Evolutionary conservation across 92 coral and sea anemone genomes (phyloP), one percentile per base, ranked within the genome.

Genomic region (Metridium senile): DNA sequence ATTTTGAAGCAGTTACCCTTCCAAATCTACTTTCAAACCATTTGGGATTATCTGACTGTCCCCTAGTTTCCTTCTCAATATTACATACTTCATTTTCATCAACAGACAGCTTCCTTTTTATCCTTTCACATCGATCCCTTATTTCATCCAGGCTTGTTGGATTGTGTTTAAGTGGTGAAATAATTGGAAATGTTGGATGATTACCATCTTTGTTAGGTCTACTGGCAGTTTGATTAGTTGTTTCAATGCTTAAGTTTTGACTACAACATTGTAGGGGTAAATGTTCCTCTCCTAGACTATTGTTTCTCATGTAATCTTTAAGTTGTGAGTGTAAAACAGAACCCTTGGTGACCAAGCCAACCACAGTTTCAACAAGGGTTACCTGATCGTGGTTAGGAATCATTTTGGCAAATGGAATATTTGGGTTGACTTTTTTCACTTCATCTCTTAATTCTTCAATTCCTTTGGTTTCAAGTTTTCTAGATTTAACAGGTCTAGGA

Each of bases 291-390:
- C 20, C 30, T 26, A 29, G 6, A 11, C 33, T 32, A 65, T 54
- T 54, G 23, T 54, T 54, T 10, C 23, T 54, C 3, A 29, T 86
- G 57, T 63, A 83, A 20, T 72, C 78, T 68, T 82, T 77, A 27
- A 86, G 87, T 51, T 86, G 91, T 70, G 82, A 39, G 54, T 87
- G 76, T 33, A 87, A 87, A 20, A 77, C 91, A 66, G 91, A 87
- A 33, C 87, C 91, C 61, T 74, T 87, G 33, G 87, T 87, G 30
- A 77, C 70, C 26, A 9, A 54, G 34, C 91, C 91, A 71, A 80
- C 80, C 25, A 70, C 45, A 79, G 77, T 11, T 53, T 53, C 19
- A 31, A 86, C 80, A 64, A 76, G 83, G 27, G 49, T 66, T 11
- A 86, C 76, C 34, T 81, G 75, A 53, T 62, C 34, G 47, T 80